A percentile compares a stretch with the other conserved stretches of the same genome.
Evolutionary conservation across 2,113 vertebrate species (phyloP).

Genomic region (Ceyx margarethae): DNA sequence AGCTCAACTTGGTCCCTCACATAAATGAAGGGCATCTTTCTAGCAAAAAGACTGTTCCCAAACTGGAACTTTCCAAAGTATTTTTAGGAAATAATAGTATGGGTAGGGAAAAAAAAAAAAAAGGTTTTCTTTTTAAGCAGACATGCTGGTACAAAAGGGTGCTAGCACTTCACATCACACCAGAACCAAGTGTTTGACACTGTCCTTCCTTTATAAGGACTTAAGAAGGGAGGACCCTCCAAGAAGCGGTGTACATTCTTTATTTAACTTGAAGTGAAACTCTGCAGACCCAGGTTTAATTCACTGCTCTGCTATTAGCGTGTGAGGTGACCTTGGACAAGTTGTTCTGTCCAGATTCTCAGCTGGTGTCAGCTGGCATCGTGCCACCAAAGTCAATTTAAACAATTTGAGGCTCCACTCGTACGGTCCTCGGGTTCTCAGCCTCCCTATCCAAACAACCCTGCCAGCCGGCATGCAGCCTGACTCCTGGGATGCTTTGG

Average conservation of each 20-base stretch:
- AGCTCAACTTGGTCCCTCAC: neutral
- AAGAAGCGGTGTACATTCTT: neutral
- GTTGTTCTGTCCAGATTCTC: conserved; percentile 48
- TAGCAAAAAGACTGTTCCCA: neutral
- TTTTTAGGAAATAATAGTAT: neutral
- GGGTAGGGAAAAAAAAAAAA: neutral
- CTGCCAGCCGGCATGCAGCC: fast-evolving
- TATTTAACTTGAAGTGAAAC: neutral
- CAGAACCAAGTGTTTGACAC: neutral
- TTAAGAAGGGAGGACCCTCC: neutral
- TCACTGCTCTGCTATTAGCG: neutral
- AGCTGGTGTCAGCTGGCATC: conserved; percentile 37
- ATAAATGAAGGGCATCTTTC: neutral
- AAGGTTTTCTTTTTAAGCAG: neutral
- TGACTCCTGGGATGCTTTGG: fast-evolving
- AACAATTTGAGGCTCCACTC: neutral
- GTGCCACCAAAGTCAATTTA: neutral
- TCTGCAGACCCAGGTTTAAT: neutral
- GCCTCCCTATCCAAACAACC: neutral
- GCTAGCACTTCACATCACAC: neutral
- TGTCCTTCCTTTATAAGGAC: neutral
- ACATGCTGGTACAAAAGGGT: neutral
- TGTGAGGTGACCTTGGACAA: conserved; percentile 39
- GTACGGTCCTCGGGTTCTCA: neutral
- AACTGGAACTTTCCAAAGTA: neutral